A percentile compares a stretch with the other conserved stretches of the same genome.
Conservation (phyloP, 1,140 invertebrate genomes). For the Polypedilum pembai region DNA sequence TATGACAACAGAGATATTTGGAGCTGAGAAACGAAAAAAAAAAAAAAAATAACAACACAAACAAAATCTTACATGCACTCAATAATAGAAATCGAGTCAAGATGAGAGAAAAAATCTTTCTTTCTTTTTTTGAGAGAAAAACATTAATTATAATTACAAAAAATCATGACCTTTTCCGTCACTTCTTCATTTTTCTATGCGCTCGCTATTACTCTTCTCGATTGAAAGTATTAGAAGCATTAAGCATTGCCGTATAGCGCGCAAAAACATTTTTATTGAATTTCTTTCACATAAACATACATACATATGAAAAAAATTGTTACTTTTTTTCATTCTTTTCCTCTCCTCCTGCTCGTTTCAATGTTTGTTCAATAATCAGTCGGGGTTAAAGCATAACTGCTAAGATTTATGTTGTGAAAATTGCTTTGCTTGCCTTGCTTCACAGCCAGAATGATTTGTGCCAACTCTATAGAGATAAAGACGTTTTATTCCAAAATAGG, state of each 20-base stretch:
- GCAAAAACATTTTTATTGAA: conserved; percentile 18
- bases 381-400: conserved; percentile 16
- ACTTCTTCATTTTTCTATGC: conserved; percentile 7
- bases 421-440: neutral
- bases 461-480: neutral
- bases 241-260: neutral
- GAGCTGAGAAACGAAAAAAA: neutral
- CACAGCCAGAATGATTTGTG: neutral
- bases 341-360: neutral
- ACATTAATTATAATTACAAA: conserved; percentile 27
- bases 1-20: neutral
- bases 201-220: neutral
- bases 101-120: neutral
- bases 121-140: conserved; percentile 14
- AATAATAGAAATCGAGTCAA: conserved; percentile 8
- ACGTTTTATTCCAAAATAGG: conserved; percentile 7
- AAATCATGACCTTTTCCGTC: conserved; percentile 27
- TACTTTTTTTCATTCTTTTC: neutral
- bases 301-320: neutral
- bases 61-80: neutral
- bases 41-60: neutral
- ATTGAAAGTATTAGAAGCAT: conserved; percentile 28
- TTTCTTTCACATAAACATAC: neutral
- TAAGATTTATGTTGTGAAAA: conserved; percentile 19
- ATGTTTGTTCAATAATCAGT: conserved; percentile 18